Conservation (phyloP, 2,888 invertebrate species). For the Gastracanthus pulcherrimus region DNA sequence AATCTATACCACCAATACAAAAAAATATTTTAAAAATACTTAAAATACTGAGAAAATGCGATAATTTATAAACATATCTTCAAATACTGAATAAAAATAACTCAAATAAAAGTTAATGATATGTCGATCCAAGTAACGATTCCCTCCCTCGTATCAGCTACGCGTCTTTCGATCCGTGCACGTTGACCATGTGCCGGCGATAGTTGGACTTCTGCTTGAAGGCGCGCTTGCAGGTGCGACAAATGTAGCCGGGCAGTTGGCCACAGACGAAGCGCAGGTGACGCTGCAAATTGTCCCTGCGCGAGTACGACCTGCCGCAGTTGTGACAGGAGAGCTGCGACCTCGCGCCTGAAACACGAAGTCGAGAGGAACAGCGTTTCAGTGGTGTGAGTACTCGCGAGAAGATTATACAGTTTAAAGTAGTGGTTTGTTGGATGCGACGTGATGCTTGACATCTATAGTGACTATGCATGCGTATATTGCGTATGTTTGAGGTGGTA, state of each 20-base stretch:
- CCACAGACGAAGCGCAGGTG: slow-evolving; percentile 88
- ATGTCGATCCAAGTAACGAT: no score
- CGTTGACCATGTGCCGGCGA: neutral
- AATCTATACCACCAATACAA: no score
- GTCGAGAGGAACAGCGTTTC: neutral
- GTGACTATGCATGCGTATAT: neutral
- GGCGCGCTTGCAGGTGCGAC: slow-evolving; percentile 82
- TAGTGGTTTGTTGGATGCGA: neutral
- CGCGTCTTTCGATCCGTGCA: neutral
- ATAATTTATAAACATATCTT: no score
- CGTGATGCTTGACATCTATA: neutral
- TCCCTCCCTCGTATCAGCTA: no score
- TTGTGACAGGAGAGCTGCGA: slow-evolving; percentile 20
- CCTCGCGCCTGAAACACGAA: slow-evolving; percentile 12
- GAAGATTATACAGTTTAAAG: neutral
- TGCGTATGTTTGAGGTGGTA: neutral
- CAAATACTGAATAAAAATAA: no score
- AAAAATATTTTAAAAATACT: no score
- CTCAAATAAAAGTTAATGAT: no score
- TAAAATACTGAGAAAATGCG: no score
- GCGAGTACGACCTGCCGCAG: slow-evolving; percentile 68
- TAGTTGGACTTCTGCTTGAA: slow-evolving; percentile 81
- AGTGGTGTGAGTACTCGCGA: slow-evolving; percentile 58
- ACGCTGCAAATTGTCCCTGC: slow-evolving; percentile 87
- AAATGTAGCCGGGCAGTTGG: slow-evolving; percentile 83